Evolutionary conservation across 2,113 vertebrate species (phyloP).

Genomic region (Fulmarus glacialis): DNA sequence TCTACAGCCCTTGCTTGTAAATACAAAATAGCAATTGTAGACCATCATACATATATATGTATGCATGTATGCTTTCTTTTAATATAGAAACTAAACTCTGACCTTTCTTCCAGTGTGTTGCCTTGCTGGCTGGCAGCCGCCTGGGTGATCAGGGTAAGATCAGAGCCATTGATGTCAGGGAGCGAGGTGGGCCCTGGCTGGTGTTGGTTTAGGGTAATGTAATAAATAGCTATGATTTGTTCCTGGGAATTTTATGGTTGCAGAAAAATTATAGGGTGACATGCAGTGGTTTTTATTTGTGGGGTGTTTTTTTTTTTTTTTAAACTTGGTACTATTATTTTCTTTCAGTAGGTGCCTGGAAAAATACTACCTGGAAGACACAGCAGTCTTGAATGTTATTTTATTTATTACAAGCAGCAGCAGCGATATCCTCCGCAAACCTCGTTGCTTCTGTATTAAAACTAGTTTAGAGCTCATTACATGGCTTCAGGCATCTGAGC

Average conservation of each 20-base stretch:
- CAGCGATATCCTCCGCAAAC: background rate
- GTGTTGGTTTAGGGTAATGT: background rate
- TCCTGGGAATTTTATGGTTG: background rate
- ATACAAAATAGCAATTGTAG: background rate
- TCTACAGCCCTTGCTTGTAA: background rate
- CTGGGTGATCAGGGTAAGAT: accelerated
- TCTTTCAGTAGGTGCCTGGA: background rate
- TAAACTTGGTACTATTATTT: background rate
- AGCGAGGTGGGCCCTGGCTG: background rate
- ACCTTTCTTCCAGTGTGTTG: background rate
- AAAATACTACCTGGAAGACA: background rate
- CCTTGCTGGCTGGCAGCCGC: background rate
- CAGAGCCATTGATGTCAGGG: background rate
- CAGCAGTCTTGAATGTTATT: background rate
- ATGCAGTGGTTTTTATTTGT: background rate
- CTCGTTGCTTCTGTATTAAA: background rate
- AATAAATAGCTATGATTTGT: background rate
- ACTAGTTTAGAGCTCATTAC: background rate
- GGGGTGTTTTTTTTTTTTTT: background rate
- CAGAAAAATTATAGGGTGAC: background rate
- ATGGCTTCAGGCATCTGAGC: background rate
- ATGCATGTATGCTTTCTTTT: background rate
- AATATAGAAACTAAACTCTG: background rate
- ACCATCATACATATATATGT: too few relatives aligned
- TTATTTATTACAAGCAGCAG: background rate